Conservation (phyloP, 2,888 invertebrate species). For the Hydrotaea diabolus region DNA sequence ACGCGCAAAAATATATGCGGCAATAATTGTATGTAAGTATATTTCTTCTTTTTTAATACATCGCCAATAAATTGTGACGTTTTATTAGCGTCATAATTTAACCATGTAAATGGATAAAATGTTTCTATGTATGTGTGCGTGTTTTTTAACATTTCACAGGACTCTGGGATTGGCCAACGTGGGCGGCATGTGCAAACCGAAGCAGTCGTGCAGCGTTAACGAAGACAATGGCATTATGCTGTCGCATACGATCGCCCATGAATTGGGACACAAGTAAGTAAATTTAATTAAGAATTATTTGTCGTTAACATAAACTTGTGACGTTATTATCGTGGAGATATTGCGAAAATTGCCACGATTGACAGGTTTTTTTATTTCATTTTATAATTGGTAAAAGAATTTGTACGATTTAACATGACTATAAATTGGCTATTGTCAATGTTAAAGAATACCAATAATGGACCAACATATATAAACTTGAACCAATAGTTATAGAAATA, state of each 20-base stretch:
- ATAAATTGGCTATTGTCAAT: too few species aligned
- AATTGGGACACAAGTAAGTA: constrained; percentile 95
- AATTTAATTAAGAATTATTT: neutral
- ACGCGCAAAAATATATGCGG: constrained; percentile 89
- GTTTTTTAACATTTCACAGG: constrained; percentile 78
- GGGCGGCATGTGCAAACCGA: constrained; percentile 92
- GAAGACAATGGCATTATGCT: constrained; percentile 94
- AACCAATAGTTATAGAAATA: too few species aligned
- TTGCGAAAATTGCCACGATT: too few species aligned
- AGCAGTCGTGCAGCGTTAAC: constrained; percentile 93
- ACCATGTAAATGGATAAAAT: neutral
- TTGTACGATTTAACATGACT: too few species aligned
- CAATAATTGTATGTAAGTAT: constrained; percentile 80
- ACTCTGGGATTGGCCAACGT: constrained; percentile 94
- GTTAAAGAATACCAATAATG: too few species aligned
- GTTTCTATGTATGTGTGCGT: neutral
- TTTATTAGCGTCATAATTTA: neutral
- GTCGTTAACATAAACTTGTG: too few species aligned
- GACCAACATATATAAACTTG: too few species aligned
- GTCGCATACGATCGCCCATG: constrained; percentile 94
- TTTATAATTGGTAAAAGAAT: too few species aligned
- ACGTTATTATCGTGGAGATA: too few species aligned
- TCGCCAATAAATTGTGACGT: constrained; percentile 17
- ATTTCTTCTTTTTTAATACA: neutral
- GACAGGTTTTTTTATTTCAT: too few species aligned